These are phyloP conservation scores for Gorilla gorilla DNA, from an alignment of 2,113 vertebrate genomes.

Conservation along the genomic window DNA sequence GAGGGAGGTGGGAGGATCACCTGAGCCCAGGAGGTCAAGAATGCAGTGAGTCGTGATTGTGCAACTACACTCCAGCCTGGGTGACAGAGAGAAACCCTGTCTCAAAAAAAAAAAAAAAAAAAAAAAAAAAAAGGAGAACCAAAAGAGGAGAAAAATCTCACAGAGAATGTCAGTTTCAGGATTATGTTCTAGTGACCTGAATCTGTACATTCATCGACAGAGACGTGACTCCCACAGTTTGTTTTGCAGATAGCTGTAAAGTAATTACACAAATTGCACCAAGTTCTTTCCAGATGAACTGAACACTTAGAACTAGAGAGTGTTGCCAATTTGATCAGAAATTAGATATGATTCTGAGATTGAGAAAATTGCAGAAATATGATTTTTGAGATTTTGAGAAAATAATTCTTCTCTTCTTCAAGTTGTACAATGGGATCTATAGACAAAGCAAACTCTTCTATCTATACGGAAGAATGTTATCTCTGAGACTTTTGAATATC, in stretches of 20 bases:
- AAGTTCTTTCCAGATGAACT: slow-evolving; percentile 24
- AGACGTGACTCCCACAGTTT: neutral
- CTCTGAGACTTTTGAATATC: slow-evolving; percentile 15
- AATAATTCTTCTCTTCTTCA: slow-evolving; percentile 8
- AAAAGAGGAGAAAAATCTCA: neutral
- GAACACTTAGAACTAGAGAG: neutral
- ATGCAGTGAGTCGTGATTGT: too few relatives aligned
- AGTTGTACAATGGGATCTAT: neutral
- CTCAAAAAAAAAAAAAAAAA: too few relatives aligned
- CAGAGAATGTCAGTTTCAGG: neutral
- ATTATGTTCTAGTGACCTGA: neutral
- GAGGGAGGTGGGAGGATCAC: too few relatives aligned
- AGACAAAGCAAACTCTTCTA: slow-evolving; percentile 14
- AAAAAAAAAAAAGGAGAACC: neutral
- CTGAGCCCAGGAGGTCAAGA: too few relatives aligned
- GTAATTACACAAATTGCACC: neutral
- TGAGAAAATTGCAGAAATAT: too few relatives aligned
- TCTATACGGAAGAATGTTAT: neutral
- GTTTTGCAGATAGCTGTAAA: neutral
- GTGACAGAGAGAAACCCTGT: too few relatives aligned
- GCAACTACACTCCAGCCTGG: too few relatives aligned
- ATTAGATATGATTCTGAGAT: slow-evolving; percentile 25
- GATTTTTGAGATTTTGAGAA: slow-evolving; percentile 31
- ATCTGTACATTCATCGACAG: neutral
- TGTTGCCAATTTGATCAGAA: neutral